Conservation (phyloP, 2,888 invertebrate genomes). For the Thymelicus sylvestris region DNA sequence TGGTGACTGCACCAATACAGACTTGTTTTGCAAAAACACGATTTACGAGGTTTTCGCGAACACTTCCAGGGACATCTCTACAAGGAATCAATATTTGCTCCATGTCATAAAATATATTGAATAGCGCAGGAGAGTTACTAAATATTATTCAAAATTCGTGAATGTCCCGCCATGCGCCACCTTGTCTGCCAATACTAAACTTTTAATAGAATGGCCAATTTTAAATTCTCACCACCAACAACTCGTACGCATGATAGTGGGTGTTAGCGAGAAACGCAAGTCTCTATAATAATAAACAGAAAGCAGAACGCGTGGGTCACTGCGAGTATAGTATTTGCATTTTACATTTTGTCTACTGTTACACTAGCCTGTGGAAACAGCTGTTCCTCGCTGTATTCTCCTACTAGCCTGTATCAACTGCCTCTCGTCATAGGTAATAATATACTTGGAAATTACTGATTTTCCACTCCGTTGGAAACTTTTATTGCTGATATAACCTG, state of each 20-base stretch:
- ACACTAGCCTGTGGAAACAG: constrained; percentile 27
- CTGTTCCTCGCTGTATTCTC: constrained; percentile 17
- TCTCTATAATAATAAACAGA: constrained; percentile 23
- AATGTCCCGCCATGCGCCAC: constrained; percentile 17
- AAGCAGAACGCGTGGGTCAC: constrained; percentile 19
- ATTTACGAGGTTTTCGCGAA: too few relatives aligned
- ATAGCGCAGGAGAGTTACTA: too few relatives aligned
- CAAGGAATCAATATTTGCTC: too few relatives aligned
- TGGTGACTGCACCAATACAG: too few relatives aligned
- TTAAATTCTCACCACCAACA: constrained; percentile 16
- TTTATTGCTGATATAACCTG: constrained; percentile 24
- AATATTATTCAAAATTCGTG: background rate
- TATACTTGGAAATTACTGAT: constrained; percentile 11
- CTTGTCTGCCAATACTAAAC: background rate
- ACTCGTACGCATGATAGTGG: constrained; percentile 16
- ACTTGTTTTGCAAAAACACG: too few relatives aligned
- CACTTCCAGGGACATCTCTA: too few relatives aligned
- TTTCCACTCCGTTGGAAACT: constrained; percentile 12
- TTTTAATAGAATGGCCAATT: too few relatives aligned
- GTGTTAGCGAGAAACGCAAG: constrained; percentile 12
- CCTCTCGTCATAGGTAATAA: background rate
- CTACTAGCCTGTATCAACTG: background rate
- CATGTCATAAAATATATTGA: too few relatives aligned
- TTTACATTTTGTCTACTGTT: constrained; percentile 25
- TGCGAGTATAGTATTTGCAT: constrained; percentile 21